Conservation (phyloP, 2,113 vertebrate genomes). For the Pampusana beccarii region DNA sequence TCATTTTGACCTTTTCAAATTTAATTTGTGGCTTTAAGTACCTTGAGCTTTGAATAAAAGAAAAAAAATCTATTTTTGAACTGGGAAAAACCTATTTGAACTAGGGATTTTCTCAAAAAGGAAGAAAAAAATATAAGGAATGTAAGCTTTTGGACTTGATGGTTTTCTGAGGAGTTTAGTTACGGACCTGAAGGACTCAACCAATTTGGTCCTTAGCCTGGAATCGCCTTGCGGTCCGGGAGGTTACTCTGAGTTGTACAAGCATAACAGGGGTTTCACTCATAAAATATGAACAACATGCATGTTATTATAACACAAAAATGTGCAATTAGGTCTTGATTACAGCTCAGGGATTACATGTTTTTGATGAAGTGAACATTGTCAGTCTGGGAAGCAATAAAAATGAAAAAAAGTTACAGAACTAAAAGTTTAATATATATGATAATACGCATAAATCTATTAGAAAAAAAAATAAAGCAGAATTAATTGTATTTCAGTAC, state of each 20-base stretch:
- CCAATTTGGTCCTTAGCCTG: background rate
- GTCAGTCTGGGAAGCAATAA: conserved; percentile 67
- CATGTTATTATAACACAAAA: conserved; percentile 24
- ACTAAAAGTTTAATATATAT: conserved; percentile 81
- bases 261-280: background rate
- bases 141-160: too few relatives aligned
- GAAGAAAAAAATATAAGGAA: too few relatives aligned
- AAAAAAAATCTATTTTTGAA: background rate
- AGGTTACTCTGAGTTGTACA: background rate
- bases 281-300: conserved; percentile 6
- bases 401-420: conserved; percentile 58
- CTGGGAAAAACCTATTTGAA: too few relatives aligned
- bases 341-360: conserved; percentile 52
- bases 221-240: background rate
- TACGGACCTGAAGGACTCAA: too few relatives aligned
- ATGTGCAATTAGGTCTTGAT: conserved; percentile 61
- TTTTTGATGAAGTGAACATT: conserved; percentile 71
- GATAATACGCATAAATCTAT: conserved; percentile 80
- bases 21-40: background rate
- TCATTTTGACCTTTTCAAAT: background rate
- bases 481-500: conserved; percentile 73
- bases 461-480: conserved; percentile 53
- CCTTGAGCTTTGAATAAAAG: background rate
- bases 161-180: too few relatives aligned
- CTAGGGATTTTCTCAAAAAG: too few relatives aligned